These are phyloP conservation scores for Gorsachius magnificus DNA, from an alignment of 2,797 vertebrate species.

Conservation along the genomic window DNA sequence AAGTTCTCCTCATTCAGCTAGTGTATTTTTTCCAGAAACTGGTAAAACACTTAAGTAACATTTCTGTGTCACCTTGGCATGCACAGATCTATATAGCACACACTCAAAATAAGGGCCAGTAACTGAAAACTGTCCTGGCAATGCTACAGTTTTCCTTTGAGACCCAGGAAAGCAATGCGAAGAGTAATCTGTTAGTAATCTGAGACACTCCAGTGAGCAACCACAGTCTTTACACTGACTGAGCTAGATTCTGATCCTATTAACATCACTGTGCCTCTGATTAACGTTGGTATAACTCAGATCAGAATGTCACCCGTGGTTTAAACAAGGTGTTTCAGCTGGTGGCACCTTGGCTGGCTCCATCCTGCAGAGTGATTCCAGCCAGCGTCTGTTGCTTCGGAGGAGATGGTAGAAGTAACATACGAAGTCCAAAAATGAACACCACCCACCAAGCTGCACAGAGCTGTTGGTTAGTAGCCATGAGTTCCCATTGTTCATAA, in stretches of 20 bases:
- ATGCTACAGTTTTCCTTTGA: background rate
- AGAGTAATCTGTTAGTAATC: background rate
- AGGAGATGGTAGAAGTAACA: background rate
- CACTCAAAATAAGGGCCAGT: background rate
- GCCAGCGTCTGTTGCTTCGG: background rate
- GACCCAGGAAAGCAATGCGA: background rate
- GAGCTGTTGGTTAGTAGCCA: background rate
- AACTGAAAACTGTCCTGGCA: background rate
- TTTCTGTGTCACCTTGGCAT: background rate
- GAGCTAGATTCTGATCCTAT: background rate
- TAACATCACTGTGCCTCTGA: background rate
- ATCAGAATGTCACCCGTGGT: background rate
- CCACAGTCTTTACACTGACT: background rate
- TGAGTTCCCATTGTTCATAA: background rate
- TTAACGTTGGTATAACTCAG: background rate
- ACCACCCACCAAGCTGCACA: background rate
- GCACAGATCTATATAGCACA: background rate
- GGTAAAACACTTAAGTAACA: background rate
- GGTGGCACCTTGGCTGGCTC: background rate
- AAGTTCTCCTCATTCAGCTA: background rate
- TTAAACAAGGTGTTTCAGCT: background rate
- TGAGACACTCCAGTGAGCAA: background rate
- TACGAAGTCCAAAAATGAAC: background rate
- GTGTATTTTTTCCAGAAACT: background rate
- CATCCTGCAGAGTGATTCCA: background rate